A percentile compares a stretch with the other conserved stretches of the same genome.
These are phyloP conservation scores for Clamator glandarius DNA, from an alignment of 2,797 vertebrate genomes.

Conservation along the genomic window DNA sequence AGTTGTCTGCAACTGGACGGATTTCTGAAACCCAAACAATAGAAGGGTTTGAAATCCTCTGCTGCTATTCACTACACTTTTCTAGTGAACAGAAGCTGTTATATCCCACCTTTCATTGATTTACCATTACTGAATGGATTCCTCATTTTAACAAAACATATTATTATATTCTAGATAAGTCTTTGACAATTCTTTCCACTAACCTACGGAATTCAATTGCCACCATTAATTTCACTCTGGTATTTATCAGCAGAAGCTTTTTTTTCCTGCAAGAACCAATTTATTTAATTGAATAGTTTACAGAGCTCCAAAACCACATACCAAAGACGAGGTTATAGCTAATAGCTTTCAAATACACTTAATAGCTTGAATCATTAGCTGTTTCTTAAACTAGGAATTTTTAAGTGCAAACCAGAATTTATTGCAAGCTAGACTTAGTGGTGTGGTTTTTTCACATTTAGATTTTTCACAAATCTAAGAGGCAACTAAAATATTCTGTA, in stretches of 20 bases:
- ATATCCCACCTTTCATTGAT: not conserved
- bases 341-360: slow-evolving; percentile 63
- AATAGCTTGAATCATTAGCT: slow-evolving; percentile 39
- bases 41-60: not conserved
- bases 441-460: not conserved
- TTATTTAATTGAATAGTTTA: slow-evolving; percentile 67
- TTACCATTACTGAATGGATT: slow-evolving; percentile 34
- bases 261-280: slow-evolving; percentile 58
- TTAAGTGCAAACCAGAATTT: not conserved
- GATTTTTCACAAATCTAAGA: not conserved
- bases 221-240: slow-evolving; percentile 53
- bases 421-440: not conserved
- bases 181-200: slow-evolving; percentile 38
- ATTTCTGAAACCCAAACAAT: not conserved
- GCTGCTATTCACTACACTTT: not conserved
- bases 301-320: slow-evolving; percentile 50
- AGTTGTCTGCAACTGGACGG: not conserved
- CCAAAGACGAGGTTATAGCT: slow-evolving; percentile 34
- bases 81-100: not conserved
- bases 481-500: not conserved
- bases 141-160: slow-evolving; percentile 39
- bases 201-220: slow-evolving; percentile 61
- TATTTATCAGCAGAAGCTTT: slow-evolving; percentile 63
- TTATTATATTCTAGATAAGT: slow-evolving; percentile 42
- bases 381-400: not conserved